Conservation (phyloP, 1,140 invertebrate species). For the Platorchestia sp. region DNA sequence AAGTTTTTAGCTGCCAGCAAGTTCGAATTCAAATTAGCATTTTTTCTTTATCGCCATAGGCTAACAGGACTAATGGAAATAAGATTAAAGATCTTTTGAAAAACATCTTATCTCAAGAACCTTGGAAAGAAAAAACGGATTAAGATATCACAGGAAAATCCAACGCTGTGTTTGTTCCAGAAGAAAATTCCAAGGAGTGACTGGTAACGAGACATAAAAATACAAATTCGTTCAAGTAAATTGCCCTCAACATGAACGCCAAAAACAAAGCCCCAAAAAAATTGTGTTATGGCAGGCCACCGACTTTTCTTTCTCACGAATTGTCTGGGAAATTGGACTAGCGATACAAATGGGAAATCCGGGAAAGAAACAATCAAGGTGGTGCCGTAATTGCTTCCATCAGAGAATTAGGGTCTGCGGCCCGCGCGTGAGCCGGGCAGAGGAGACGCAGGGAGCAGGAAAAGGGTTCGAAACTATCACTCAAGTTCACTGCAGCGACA, state of each 20-base stretch:
- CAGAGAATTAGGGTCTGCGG: not conserved
- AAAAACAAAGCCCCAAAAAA: not conserved
- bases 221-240: not conserved
- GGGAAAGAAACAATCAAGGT: not conserved
- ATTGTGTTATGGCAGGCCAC: not conserved
- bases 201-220: not conserved
- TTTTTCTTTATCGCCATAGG: no score
- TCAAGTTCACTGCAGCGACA: not conserved
- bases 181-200: not conserved
- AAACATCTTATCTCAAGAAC: no score
- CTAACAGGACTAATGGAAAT: no score
- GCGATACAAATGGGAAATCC: not conserved
- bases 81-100: no score
- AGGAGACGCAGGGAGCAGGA: not conserved
- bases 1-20: no score
- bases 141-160: not conserved
- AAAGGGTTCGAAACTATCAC: not conserved
- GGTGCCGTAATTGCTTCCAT: not conserved
- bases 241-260: not conserved
- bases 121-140: no score
- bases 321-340: not conserved
- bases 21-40: no score
- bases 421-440: not conserved
- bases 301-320: not conserved
- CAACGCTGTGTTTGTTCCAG: not conserved